Percentiles rank a stretch among this genome's conserved stretches.
These are phyloP conservation scores for Chrysopilus asiliformis DNA, from an alignment of 2,888 invertebrate species.

Conservation along the genomic window DNA sequence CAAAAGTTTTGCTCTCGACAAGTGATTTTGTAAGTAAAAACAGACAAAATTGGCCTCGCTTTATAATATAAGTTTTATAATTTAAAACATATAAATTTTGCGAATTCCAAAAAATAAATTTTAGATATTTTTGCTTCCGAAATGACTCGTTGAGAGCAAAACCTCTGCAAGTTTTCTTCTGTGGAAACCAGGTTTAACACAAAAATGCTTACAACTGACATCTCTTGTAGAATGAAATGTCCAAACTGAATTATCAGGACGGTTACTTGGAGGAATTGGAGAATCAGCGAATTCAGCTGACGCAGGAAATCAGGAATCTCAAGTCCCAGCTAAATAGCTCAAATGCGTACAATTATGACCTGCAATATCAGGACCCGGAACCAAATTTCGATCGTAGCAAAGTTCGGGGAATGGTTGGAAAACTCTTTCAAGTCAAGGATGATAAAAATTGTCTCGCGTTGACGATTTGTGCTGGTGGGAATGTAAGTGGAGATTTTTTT, in stretches of 20 bases:
- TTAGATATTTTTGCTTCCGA: no score
- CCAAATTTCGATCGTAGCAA: slow-evolving; percentile 51
- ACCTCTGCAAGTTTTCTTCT: no score
- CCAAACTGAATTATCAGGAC: slow-evolving; percentile 46
- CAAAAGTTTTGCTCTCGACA: no score
- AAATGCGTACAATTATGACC: slow-evolving; percentile 34
- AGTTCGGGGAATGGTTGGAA: slow-evolving; percentile 68
- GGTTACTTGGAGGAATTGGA: slow-evolving; percentile 43
- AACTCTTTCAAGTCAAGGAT: slow-evolving; percentile 62
- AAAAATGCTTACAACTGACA: no score
- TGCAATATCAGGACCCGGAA: slow-evolving; percentile 67
- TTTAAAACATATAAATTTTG: no score
- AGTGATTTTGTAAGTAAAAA: no score
- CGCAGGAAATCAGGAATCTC: slow-evolving; percentile 41
- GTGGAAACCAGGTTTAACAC: no score
- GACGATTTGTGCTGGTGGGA: slow-evolving; percentile 73
- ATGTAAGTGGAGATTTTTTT: slow-evolving; percentile 41
- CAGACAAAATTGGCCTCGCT: no score
- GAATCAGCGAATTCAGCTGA: slow-evolving; percentile 38
- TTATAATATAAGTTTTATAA: no score
- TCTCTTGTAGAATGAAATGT: slow-evolving; percentile 44
- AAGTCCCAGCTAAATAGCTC: slow-evolving; percentile 28
- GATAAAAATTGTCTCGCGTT: slow-evolving; percentile 59
- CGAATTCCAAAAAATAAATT: no score
- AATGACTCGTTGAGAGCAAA: no score